These are phyloP conservation scores for Andrena flavipes DNA, from an alignment of 2,888 invertebrate genomes.

Conservation along the genomic window DNA sequence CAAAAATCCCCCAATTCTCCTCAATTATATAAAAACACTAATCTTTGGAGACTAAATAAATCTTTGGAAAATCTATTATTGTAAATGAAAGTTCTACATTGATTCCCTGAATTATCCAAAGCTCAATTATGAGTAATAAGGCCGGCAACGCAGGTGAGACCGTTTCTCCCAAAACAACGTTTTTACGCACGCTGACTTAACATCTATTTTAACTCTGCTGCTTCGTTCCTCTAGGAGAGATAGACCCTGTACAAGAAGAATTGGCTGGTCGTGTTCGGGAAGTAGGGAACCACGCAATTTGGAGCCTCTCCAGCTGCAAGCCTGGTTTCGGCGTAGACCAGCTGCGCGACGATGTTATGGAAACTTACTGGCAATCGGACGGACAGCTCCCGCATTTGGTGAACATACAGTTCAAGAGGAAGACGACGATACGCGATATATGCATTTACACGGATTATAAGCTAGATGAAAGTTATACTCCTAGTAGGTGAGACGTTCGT, in stretches of 20 bases:
- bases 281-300: constrained; percentile 97
- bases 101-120: not conserved
- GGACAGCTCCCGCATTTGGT: constrained; percentile 99
- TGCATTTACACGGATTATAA: constrained; percentile 99
- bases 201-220: not conserved
- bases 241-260: constrained; percentile 88
- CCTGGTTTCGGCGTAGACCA: constrained; percentile 99
- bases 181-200: not conserved
- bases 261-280: constrained; percentile 89
- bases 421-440: constrained; percentile 97
- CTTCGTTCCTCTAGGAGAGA: constrained; percentile 75
- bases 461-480: constrained; percentile 99
- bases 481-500: constrained; percentile 88
- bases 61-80: not conserved
- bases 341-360: constrained; percentile 96
- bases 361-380: constrained; percentile 99
- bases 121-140: constrained; percentile 75
- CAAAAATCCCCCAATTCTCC: not conserved
- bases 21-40: not conserved
- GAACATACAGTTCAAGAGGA: constrained; percentile 97
- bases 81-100: not conserved
- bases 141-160: constrained; percentile 67
- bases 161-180: not conserved
- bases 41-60: not conserved
- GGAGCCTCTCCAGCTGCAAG: constrained; percentile 99